Conservation (phyloP, 2,113 vertebrate genomes). For the Zosterops borbonicus region DNA sequence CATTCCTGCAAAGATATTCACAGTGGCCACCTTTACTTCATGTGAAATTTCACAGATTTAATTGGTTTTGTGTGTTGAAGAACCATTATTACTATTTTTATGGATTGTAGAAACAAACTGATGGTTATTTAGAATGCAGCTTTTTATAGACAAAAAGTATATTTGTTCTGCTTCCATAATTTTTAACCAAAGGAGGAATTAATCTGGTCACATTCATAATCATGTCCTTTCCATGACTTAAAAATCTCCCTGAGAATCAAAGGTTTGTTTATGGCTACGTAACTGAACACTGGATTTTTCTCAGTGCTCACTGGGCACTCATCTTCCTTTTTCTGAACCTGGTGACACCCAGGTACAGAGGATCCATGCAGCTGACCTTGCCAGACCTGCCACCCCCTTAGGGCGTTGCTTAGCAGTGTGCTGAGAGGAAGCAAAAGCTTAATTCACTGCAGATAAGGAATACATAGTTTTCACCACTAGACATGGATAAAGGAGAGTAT, state of each 20-base stretch:
- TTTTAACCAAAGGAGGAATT: neutral
- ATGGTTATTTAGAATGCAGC: neutral
- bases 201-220: neutral
- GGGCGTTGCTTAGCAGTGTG: neutral
- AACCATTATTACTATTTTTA: neutral
- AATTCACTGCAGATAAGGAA: neutral
- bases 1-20: neutral
- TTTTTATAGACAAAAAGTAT: neutral
- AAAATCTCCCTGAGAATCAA: neutral
- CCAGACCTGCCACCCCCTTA: accelerated
- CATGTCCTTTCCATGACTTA: neutral
- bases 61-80: neutral
- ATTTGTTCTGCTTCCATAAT: neutral
- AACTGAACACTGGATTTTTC: neutral
- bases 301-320: neutral
- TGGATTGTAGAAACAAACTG: neutral
- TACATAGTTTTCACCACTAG: neutral
- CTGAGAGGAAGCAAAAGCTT: neutral
- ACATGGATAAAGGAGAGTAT: neutral
- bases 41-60: neutral
- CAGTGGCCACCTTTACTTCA: neutral
- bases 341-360: neutral
- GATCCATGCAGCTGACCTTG: accelerated
- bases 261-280: neutral
- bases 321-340: neutral